Conservation (phyloP, 2,888 invertebrate genomes). For the Caenorhabditis angaria region DNA sequence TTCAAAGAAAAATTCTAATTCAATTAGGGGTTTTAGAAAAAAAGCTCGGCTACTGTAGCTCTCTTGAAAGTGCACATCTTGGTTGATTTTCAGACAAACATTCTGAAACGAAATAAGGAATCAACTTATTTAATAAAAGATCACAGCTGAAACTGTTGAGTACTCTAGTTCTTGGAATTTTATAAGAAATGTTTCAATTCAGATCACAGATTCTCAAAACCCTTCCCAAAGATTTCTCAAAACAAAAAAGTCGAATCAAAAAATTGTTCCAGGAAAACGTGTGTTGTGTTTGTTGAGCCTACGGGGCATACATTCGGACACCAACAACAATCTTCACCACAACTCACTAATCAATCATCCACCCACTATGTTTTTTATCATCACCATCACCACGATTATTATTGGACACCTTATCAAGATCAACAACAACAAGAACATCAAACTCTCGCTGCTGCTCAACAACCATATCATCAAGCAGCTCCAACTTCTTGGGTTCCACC, state of each 20-base stretch:
- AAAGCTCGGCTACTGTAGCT: too few relatives aligned
- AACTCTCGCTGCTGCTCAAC: neutral
- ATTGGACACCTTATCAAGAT: conserved; percentile 5
- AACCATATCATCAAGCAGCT: neutral
- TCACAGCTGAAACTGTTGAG: too few relatives aligned
- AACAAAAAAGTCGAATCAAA: neutral
- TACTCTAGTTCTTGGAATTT: too few relatives aligned
- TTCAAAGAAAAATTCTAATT: too few relatives aligned
- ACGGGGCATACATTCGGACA: conserved; percentile 44
- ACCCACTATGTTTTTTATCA: conserved; percentile 1
- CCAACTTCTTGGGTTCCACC: conserved; percentile 22
- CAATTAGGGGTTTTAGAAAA: too few relatives aligned
- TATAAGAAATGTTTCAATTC: too few relatives aligned
- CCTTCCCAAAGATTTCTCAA: neutral
- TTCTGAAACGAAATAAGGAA: too few relatives aligned
- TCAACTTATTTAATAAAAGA: too few relatives aligned
- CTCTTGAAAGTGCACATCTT: too few relatives aligned
- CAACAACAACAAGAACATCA: conserved; percentile 7
- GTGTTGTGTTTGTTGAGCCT: conserved; percentile 71
- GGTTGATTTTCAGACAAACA: too few relatives aligned
- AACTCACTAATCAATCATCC: neutral
- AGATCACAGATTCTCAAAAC: too few relatives aligned
- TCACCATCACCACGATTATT: conserved; percentile 12
- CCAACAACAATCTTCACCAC: neutral
- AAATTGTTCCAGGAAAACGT: conserved; percentile 53